Percentiles rank a stretch among this genome's conserved stretches.
phyloP scores from a whole-genome alignment of 2,888 invertebrate genomes.

The Macroteleia sp. region DNA sequence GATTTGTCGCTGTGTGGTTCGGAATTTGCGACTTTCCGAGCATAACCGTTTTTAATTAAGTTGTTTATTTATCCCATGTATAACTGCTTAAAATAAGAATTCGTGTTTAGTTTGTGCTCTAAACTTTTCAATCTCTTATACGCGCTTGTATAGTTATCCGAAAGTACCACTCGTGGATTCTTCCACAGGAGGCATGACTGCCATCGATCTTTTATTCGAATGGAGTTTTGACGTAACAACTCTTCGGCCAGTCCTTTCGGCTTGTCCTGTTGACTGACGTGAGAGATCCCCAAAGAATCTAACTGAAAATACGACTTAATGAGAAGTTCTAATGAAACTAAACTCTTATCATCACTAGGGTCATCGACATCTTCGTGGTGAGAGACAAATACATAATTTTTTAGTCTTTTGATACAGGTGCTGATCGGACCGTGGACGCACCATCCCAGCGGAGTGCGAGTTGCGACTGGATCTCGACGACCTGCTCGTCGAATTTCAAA shows the following conservation, averaged over 20 bases:
- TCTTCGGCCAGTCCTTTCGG: not conserved
- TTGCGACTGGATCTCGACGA: not conserved
- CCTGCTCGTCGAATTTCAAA: not conserved
- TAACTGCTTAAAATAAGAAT: not conserved
- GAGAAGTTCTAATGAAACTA: no score
- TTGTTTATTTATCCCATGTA: not conserved
- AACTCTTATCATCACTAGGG: no score
- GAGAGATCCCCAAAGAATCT: not conserved
- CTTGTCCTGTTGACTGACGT: no score
- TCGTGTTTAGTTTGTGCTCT: not conserved
- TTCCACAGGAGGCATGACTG: constrained; percentile 12
- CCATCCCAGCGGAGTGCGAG: not conserved
- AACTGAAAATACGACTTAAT: no score
- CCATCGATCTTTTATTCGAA: constrained; percentile 18
- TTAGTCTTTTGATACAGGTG: no score
- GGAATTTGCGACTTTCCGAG: not conserved
- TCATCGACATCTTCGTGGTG: no score
- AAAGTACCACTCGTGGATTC: not conserved
- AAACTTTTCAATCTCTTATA: not conserved
- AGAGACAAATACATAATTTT: no score
- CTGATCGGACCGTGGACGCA: not conserved
- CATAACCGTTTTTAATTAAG: not conserved
- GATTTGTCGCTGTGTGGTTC: not conserved
- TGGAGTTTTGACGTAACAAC: not conserved
- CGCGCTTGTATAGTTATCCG: not conserved